phyloP scores from a whole-genome alignment of 1,140 invertebrate species.

The Uloborus diversus region DNA sequence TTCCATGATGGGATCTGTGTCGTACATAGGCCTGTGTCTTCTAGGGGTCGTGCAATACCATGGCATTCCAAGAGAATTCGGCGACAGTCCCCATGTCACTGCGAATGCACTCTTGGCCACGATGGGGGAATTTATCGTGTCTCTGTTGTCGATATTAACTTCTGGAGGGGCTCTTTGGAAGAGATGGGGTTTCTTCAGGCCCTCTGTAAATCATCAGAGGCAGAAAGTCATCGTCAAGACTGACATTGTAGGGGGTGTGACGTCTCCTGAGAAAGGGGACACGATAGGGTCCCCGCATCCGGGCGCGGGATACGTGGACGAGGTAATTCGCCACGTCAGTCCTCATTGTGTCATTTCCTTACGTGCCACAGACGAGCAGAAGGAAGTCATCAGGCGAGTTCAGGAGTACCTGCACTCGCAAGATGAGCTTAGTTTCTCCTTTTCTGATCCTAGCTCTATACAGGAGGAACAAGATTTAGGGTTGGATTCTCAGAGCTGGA shows the following conservation, averaged over 20 bases:
- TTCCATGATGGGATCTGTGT: not conserved
- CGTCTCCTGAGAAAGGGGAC: not conserved
- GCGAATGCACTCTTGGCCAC: slow-evolving; percentile 24
- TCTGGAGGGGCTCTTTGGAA: slow-evolving; percentile 31
- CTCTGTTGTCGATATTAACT: not conserved
- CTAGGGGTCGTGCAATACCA: slow-evolving; percentile 16
- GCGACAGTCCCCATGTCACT: slow-evolving; percentile 10
- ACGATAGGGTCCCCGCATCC: not conserved
- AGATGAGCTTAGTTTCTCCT: slow-evolving; percentile 45
- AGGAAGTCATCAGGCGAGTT: slow-evolving; percentile 29
- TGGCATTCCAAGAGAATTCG: slow-evolving; percentile 18
- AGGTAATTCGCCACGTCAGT: slow-evolving; percentile 41
- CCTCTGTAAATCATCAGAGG: not conserved
- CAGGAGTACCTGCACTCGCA: slow-evolving; percentile 41
- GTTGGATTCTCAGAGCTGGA: slow-evolving; percentile 27
- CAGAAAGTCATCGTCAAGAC: slow-evolving; percentile 46
- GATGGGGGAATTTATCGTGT: slow-evolving; percentile 8
- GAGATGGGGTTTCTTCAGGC: not conserved
- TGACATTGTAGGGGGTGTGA: slow-evolving; percentile 16
- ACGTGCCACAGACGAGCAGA: slow-evolving; percentile 27
- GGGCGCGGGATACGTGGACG: not conserved
- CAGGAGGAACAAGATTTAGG: slow-evolving; percentile 39
- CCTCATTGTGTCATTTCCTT: slow-evolving; percentile 40
- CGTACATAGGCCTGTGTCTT: slow-evolving; percentile 18
- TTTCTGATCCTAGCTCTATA: slow-evolving; percentile 34